These are phyloP conservation scores for Climacteris rufus DNA, from an alignment of 2,113 vertebrate genomes.

Conservation along the genomic window DNA sequence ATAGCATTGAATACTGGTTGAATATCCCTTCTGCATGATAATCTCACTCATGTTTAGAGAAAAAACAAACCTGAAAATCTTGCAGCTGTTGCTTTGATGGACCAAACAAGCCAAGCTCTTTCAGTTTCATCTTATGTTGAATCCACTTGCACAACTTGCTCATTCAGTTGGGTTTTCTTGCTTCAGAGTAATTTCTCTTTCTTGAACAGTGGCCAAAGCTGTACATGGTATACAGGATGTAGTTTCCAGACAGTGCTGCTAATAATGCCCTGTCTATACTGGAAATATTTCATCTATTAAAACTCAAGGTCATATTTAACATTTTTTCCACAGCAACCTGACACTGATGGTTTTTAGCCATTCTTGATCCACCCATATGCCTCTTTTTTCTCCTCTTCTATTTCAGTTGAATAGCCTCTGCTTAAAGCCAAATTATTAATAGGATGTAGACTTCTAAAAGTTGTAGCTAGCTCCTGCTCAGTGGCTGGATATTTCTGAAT, in stretches of 20 bases:
- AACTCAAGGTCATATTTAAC: slow-evolving; percentile 28
- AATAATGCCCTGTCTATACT: not conserved
- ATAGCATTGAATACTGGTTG: not conserved
- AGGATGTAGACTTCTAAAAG: not conserved
- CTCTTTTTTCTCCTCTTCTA: slow-evolving; percentile 15
- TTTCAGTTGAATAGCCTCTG: slow-evolving; percentile 22
- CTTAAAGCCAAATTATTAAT: slow-evolving; percentile 43
- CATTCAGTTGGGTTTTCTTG: not conserved
- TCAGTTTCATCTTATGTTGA: not conserved
- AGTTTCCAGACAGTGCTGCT: slow-evolving; percentile 19
- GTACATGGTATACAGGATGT: not conserved
- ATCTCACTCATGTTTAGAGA: not conserved
- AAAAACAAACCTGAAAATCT: not conserved
- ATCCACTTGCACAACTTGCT: not conserved
- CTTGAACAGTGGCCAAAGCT: not conserved
- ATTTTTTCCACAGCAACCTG: slow-evolving; percentile 56
- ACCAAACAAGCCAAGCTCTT: not conserved
- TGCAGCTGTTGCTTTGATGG: not conserved
- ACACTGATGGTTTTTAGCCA: slow-evolving; percentile 40
- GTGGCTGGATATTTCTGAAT: not conserved
- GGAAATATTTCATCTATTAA: slow-evolving; percentile 46
- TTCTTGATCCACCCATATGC: slow-evolving; percentile 6
- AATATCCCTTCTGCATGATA: not conserved
- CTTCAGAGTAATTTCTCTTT: not conserved
- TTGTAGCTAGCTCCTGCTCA: not conserved